Evolutionary conservation across 2,888 invertebrate species (phyloP).

Genomic region (Acanthopleura granulata): DNA sequence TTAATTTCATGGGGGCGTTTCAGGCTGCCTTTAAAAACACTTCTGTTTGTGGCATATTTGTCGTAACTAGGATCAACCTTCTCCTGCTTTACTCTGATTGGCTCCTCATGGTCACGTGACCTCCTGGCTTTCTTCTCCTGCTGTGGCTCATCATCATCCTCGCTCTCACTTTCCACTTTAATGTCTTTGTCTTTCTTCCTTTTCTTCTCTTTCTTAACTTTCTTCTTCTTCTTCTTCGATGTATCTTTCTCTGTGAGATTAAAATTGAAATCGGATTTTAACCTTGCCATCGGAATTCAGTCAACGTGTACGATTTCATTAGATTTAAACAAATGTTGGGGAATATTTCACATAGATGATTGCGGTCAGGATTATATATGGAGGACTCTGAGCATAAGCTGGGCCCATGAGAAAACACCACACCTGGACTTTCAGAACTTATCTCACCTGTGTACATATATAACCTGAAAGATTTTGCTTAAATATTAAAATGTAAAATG

Average conservation of each 20-base stretch:
- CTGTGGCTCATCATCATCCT: constrained; percentile 20
- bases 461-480: too few species aligned
- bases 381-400: too few species aligned
- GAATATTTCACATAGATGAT: too few species aligned
- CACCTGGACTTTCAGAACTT: too few species aligned
- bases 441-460: too few species aligned
- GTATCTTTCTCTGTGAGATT: constrained; percentile 13
- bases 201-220: constrained; percentile 53
- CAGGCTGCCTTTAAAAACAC: neutral
- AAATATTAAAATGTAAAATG: too few species aligned
- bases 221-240: constrained; percentile 48
- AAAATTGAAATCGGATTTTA: too few species aligned
- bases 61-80: constrained; percentile 43
- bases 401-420: too few species aligned
- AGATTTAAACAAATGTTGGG: too few species aligned
- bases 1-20: neutral
- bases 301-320: too few species aligned
- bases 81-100: constrained; percentile 39
- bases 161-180: constrained; percentile 26
- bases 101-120: constrained; percentile 13
- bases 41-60: constrained; percentile 25
- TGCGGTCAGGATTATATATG: too few species aligned
- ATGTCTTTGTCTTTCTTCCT: constrained; percentile 32
- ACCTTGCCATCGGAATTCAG: too few species aligned
- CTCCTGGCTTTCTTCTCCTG: neutral